These are phyloP conservation scores for Holacanthus passer DNA, from an alignment of 2,113 vertebrate genomes.

Conservation along the genomic window DNA sequence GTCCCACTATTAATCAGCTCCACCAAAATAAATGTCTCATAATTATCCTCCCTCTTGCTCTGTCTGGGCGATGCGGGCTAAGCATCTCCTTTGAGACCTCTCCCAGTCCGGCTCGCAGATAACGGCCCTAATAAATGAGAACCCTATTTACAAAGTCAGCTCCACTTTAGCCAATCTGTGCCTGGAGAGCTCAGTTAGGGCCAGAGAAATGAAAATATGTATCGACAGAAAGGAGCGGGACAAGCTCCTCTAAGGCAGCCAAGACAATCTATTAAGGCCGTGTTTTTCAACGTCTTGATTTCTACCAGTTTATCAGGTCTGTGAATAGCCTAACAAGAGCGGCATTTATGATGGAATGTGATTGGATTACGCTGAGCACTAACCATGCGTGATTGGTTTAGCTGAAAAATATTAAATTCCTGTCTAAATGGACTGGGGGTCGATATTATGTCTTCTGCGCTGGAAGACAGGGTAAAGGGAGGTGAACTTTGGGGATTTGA, in stretches of 20 bases:
- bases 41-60: conserved; percentile 86
- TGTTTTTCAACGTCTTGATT: conserved; percentile 82
- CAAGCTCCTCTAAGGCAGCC: conserved; percentile 77
- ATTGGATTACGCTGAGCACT: conserved; percentile 84
- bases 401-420: conserved; percentile 86
- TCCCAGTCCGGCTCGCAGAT: conserved; percentile 81
- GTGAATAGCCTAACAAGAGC: conserved; percentile 74
- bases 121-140: conserved; percentile 82
- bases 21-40: conserved; percentile 87
- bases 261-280: conserved; percentile 82
- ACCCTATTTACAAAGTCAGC: conserved; percentile 85
- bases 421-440: conserved; percentile 80
- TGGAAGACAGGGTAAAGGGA: conserved; percentile 53
- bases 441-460: conserved; percentile 77
- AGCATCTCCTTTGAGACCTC: conserved; percentile 83
- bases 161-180: conserved; percentile 85
- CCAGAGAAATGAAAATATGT: conserved; percentile 76
- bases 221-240: conserved; percentile 77
- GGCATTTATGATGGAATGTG: conserved; percentile 77
- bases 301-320: conserved; percentile 80
- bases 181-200: conserved; percentile 74
- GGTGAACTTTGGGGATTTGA: conserved; percentile 75
- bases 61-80: conserved; percentile 78
- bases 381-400: conserved; percentile 85
- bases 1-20: conserved; percentile 85